Percentiles rank a stretch among this genome's conserved stretches.
Evolutionary conservation across 2,888 invertebrate genomes (phyloP).

Genomic region (Scrobipalpa atriplicella): DNA sequence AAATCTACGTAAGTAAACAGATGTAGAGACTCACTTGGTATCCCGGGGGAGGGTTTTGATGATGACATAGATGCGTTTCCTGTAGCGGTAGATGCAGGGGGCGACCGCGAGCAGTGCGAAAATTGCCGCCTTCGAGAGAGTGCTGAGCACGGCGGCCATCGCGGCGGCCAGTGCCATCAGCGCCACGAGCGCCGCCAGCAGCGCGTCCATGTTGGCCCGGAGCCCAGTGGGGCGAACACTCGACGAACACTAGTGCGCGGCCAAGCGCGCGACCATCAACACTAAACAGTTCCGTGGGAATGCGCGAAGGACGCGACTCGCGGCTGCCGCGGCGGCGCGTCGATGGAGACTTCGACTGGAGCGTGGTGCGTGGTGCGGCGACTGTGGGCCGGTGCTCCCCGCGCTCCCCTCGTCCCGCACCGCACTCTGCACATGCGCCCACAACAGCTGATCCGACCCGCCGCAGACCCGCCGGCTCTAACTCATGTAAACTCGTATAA

Average conservation of each 20-base stretch:
- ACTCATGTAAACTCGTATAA: constrained; percentile 50
- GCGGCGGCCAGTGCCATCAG: constrained; percentile 80
- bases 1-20: not conserved
- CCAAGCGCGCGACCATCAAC: constrained; percentile 56
- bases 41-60: constrained; percentile 86
- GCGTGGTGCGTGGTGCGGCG: constrained; percentile 38
- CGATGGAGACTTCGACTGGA: constrained; percentile 38
- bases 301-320: constrained; percentile 44
- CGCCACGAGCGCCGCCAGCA: constrained; percentile 77
- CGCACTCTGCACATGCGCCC: constrained; percentile 75
- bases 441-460: constrained; percentile 71
- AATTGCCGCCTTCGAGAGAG: constrained; percentile 88
- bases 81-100: constrained; percentile 80
- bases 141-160: constrained; percentile 83
- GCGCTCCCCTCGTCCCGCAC: constrained; percentile 49
- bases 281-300: constrained; percentile 49
- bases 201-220: constrained; percentile 78
- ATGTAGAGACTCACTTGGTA: constrained; percentile 80
- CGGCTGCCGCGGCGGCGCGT: constrained; percentile 40
- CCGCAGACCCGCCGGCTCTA: constrained; percentile 50
- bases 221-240: constrained; percentile 71
- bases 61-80: constrained; percentile 83
- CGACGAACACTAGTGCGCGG: constrained; percentile 50
- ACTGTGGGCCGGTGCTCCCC: constrained; percentile 34
- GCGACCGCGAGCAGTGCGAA: constrained; percentile 83